These are phyloP conservation scores for Microcebus ravelobensis DNA, from an alignment of 2,113 vertebrate species.

Conservation along the genomic window DNA sequence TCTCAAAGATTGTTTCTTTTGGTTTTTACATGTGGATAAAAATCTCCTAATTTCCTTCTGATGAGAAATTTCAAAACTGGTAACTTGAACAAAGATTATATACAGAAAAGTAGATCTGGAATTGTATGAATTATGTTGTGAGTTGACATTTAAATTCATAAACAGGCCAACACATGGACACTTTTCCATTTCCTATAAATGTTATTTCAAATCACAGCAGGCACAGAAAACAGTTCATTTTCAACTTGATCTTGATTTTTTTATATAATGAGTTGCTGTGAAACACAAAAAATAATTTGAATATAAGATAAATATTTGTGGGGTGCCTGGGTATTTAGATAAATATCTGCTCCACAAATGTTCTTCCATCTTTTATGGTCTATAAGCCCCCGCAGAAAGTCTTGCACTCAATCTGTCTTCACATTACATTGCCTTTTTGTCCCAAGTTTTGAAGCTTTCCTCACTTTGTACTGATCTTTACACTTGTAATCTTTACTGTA, in stretches of 20 bases:
- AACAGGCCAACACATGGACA: conserved; percentile 1
- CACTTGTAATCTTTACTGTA: neutral
- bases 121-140: neutral
- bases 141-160: conserved; percentile 54
- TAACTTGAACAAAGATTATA: neutral
- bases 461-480: neutral
- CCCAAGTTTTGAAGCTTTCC: neutral
- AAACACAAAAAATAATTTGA: conserved; percentile 50
- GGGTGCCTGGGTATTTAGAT: conserved; percentile 2
- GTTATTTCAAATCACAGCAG: conserved; percentile 72
- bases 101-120: neutral
- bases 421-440: neutral
- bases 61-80: conserved; percentile 19
- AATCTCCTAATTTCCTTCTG: neutral
- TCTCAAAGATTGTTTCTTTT: neutral
- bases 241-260: conserved; percentile 56
- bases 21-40: neutral
- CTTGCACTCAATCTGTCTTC: neutral
- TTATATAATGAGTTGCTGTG: conserved; percentile 49
- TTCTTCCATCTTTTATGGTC: neutral
- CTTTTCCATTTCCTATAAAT: conserved; percentile 43
- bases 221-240: conserved; percentile 55
- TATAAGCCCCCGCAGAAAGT: neutral
- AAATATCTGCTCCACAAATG: neutral
- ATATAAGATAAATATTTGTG: conserved; percentile 40